These are phyloP conservation scores for Streblospio benedicti DNA, from an alignment of 1,140 invertebrate species.

Conservation along the genomic window DNA sequence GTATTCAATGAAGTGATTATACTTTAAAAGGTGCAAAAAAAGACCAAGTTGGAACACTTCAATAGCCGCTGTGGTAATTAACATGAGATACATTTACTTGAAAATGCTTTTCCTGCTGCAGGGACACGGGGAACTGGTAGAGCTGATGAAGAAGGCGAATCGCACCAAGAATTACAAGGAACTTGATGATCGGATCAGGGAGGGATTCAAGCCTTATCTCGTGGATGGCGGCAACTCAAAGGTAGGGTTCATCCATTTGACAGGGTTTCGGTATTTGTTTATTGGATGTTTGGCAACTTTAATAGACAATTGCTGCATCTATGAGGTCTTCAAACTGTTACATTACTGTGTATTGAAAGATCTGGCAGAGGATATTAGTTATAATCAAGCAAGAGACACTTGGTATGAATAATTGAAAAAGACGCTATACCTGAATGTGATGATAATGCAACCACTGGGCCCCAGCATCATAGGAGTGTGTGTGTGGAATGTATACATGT, in stretches of 20 bases:
- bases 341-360: background rate
- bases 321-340: background rate
- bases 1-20: no score
- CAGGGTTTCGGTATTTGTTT: background rate
- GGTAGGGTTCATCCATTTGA: slow-evolving; percentile 75
- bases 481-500: no score
- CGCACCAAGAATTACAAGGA: slow-evolving; percentile 29
- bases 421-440: no score
- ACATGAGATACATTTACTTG: slow-evolving; percentile 37
- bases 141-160: slow-evolving; percentile 83
- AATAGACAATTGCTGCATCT: background rate
- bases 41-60: no score
- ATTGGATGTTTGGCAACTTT: background rate
- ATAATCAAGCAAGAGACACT: no score
- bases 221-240: slow-evolving; percentile 87
- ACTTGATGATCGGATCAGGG: slow-evolving; percentile 51
- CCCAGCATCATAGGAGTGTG: no score
- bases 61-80: no score
- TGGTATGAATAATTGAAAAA: no score
- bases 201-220: slow-evolving; percentile 81
- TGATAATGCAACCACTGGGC: no score
- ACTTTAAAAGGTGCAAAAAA: no score
- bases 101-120: slow-evolving; percentile 41
- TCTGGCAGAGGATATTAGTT: no score
- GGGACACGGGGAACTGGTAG: slow-evolving; percentile 80